These are phyloP conservation scores for Bungarus multicinctus DNA, from an alignment of 2,113 vertebrate genomes.

Conservation along the genomic window DNA sequence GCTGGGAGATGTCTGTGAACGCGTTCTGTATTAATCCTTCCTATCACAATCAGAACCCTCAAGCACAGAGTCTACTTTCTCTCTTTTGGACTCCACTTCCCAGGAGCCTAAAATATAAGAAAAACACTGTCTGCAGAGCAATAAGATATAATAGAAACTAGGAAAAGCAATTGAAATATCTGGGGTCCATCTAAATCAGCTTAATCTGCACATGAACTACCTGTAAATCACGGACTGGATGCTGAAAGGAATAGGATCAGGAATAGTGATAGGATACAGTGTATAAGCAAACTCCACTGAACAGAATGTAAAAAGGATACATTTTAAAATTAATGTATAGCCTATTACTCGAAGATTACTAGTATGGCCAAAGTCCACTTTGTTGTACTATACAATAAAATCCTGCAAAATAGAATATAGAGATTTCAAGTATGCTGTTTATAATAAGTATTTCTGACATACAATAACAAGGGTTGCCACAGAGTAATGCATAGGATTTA, in stretches of 20 bases:
- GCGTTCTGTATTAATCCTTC: background rate
- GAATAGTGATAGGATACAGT: no score
- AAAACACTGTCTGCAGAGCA: background rate
- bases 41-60: background rate
- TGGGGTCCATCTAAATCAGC: background rate
- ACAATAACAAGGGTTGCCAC: background rate
- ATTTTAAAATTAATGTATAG: background rate
- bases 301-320: background rate
- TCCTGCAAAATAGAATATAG: background rate
- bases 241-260: background rate
- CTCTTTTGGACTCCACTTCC: background rate
- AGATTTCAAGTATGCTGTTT: background rate
- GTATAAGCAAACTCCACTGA: background rate
- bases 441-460: background rate
- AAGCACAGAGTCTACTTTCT: background rate
- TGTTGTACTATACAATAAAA: background rate
- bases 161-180: background rate
- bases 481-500: background rate
- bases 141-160: background rate
- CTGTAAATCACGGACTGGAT: background rate
- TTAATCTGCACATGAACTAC: background rate
- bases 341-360: background rate
- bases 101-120: background rate
- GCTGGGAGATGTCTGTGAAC: background rate
- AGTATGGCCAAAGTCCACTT: background rate